Base-by-base conservation (phyloP, 2,113 vertebrate species). In the Athene noctua region DNA sequence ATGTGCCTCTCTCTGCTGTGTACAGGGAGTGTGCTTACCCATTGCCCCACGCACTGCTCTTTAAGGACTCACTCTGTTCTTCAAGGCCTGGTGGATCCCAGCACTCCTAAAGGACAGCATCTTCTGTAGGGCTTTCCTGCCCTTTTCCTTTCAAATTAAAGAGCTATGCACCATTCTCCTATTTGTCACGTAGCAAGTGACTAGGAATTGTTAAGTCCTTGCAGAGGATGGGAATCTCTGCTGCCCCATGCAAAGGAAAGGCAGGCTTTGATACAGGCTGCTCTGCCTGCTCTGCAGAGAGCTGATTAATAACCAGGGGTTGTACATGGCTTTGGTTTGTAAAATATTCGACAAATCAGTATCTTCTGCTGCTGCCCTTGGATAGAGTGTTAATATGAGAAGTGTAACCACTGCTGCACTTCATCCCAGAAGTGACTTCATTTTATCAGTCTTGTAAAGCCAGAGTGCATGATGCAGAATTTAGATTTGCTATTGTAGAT, bases 161-260 rank as follows among this genome's bases (percentile, higher is more conserved):
- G 46, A 34, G 6, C 19, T 61, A 32, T 63, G 26, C 25, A 57
- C 30, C 11, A 4, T 71, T 71, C 12, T 36, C 12, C 26, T 68
- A 20, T 57, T 42, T 46, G 11, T 40, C 34, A 18, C 0, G 0
- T 38, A 82, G 27, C 13, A 51, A 34, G 7, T 22, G 10, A 44
- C 19, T 38, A 30, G 42, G 51, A 70, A 51, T n/a, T 63, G 36
- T 74, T 34, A 29, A 0, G 0, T 44, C 16, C 11, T 74, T 85
- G 42, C 20, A 51, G 38, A 75, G 30, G 22, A 79, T 4, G 26
- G 36, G n/a, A 74, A 32, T 52, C n/a, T 57, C 55, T 61, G 55
- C 80, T 62, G 42, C 13, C 27, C 34, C 5, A 17, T 74, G 40
- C 15, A 67, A 72, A 36, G 49, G 27, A 61, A 67, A 59, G 16